phyloP scores from a whole-genome alignment of 2,797 vertebrate genomes.

The Calcarius lapponicus region DNA sequence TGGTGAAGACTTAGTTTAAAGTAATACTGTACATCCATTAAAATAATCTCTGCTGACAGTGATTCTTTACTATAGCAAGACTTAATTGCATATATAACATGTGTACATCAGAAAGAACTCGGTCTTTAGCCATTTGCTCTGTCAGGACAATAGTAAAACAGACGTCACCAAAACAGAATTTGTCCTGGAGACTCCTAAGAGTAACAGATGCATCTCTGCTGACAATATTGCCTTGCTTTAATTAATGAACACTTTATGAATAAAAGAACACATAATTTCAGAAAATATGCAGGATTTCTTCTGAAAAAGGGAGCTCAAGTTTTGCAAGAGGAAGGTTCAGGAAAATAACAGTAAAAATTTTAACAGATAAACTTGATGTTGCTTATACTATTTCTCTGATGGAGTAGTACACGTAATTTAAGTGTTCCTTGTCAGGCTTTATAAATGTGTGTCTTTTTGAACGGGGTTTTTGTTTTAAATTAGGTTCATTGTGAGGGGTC shows the following conservation, averaged over 20 bases:
- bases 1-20: constrained; percentile 79
- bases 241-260: constrained; percentile 64
- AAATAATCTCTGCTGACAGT: constrained; percentile 80
- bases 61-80: constrained; percentile 74
- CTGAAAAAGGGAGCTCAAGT: background rate
- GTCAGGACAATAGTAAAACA: constrained; percentile 70
- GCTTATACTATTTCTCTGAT: background rate
- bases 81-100: constrained; percentile 79
- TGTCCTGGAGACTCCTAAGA: constrained; percentile 50
- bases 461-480: background rate
- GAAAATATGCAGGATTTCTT: constrained; percentile 45
- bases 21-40: constrained; percentile 80
- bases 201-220: constrained; percentile 70
- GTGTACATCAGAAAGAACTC: constrained; percentile 71
- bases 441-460: background rate
- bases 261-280: constrained; percentile 52
- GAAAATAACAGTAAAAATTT: background rate
- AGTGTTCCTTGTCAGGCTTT: background rate
- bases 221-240: constrained; percentile 53
- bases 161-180: constrained; percentile 63
- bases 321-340: background rate
- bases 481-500: background rate
- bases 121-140: constrained; percentile 66
- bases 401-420: background rate
- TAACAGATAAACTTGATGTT: background rate